Evolutionary conservation across 2,113 vertebrate genomes (phyloP).

Genomic region (Machaerirhynchus nigripectus): DNA sequence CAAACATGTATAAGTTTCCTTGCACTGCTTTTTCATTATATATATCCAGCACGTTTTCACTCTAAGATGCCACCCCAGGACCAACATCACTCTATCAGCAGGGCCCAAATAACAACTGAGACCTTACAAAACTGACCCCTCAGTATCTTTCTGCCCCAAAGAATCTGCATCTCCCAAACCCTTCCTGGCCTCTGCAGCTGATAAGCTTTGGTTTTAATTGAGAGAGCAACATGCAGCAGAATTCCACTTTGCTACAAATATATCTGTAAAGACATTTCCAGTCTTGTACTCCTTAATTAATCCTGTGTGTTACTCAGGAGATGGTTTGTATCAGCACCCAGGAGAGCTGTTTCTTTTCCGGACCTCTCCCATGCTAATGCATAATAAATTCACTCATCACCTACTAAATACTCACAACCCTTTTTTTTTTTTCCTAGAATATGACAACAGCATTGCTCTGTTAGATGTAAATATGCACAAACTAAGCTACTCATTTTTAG

Average conservation of each 20-base stretch:
- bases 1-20: background rate
- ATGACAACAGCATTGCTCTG: background rate
- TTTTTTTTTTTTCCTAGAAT: background rate
- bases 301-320: constrained; percentile 26
- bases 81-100: background rate
- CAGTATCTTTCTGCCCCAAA: background rate
- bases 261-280: background rate
- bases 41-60: background rate
- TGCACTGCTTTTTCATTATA: background rate
- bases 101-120: background rate
- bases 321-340: background rate
- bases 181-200: background rate
- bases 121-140: background rate
- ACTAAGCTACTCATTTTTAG: background rate
- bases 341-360: constrained; percentile 2
- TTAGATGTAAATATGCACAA: background rate
- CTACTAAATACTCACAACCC: background rate
- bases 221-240: background rate
- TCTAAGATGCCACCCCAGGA: background rate
- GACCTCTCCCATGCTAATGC: constrained; percentile 4
- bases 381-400: background rate
- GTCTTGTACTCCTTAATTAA: background rate
- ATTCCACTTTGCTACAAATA: background rate
- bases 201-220: background rate
- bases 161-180: background rate